These are phyloP conservation scores for Eubasilissa splendida DNA, from an alignment of 2,888 invertebrate genomes.

Conservation along the genomic window DNA sequence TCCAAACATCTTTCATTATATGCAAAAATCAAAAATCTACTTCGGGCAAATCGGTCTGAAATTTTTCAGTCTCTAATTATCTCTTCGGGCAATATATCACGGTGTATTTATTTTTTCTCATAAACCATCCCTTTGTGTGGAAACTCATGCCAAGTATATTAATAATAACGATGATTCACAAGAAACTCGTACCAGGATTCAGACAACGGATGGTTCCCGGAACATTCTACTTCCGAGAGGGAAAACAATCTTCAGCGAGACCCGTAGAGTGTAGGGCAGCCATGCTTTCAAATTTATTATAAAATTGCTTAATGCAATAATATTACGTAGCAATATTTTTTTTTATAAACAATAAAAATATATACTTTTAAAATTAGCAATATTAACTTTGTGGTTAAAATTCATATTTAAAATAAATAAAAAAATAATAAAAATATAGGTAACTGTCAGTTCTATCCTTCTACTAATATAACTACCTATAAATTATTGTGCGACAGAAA, in stretches of 20 bases:
- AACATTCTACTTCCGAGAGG: slow-evolving; percentile 27
- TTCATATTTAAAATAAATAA: too few species aligned
- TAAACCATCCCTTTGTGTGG: slow-evolving; percentile 16
- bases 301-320: too few species aligned
- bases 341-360: too few species aligned
- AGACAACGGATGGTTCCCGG: slow-evolving; percentile 27
- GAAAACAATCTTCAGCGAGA: slow-evolving; percentile 19
- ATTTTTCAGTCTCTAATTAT: background rate
- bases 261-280: slow-evolving; percentile 5
- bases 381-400: too few species aligned
- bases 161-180: slow-evolving; percentile 29
- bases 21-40: too few species aligned
- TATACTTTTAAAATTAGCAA: too few species aligned
- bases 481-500: too few species aligned
- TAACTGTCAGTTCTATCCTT: too few species aligned
- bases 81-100: background rate
- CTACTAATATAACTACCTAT: too few species aligned
- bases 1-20: too few species aligned
- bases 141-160: slow-evolving; percentile 25
- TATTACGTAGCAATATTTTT: too few species aligned
- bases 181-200: slow-evolving; percentile 14
- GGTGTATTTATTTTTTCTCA: slow-evolving; percentile 13
- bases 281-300: background rate
- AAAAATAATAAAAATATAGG: too few species aligned
- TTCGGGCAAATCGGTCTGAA: background rate